phyloP scores from a whole-genome alignment of 2,113 vertebrate species.

The Peromyscus californicus region DNA sequence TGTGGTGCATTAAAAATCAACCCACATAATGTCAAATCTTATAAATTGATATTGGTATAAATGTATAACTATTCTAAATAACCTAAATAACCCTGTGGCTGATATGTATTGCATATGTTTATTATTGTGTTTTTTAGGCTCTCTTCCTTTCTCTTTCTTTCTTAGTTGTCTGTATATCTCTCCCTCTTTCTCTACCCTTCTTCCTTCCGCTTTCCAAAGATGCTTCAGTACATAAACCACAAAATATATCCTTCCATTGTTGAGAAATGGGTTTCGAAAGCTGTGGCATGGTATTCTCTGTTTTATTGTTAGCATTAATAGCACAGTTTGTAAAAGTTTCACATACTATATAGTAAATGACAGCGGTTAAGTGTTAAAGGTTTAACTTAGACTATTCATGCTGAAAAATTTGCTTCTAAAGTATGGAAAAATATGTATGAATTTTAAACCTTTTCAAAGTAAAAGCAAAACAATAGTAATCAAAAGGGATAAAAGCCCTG shows the following conservation, averaged over 20 bases:
- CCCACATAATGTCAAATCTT: neutral
- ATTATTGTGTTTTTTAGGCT: neutral
- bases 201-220: neutral
- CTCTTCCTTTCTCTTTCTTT: neutral
- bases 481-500: neutral
- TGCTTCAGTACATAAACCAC: neutral
- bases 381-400: neutral
- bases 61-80: constrained; percentile 40
- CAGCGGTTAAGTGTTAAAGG: neutral
- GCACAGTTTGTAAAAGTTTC: neutral
- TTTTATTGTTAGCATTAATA: neutral
- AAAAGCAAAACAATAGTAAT: neutral
- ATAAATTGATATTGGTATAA: constrained; percentile 4
- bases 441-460: neutral
- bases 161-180: neutral
- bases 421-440: neutral
- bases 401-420: neutral
- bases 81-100: neutral
- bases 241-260: constrained; percentile 13
- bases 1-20: constrained; percentile 68
- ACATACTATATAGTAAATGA: neutral
- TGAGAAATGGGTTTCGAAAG: neutral
- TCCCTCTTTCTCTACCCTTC: neutral
- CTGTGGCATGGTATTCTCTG: neutral
- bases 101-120: neutral